Conservation (phyloP, 2,888 invertebrate species). For the Ichneumoninae sp. region DNA sequence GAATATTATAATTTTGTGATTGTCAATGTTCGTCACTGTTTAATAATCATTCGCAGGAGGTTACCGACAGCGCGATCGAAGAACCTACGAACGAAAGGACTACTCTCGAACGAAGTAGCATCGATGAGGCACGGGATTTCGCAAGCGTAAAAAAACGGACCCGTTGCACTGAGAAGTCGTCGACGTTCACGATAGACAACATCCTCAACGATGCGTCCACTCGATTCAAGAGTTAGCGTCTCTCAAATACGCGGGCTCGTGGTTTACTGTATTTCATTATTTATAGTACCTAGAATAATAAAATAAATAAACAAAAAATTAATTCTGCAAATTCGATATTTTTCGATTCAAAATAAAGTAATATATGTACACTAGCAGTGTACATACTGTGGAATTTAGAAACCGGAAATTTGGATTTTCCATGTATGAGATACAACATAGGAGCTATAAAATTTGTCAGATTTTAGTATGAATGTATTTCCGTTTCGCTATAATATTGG, state of each 20-base stretch:
- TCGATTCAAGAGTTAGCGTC: slow-evolving; percentile 63
- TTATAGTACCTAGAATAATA: not conserved
- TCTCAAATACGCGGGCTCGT: not conserved
- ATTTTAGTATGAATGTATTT: not conserved
- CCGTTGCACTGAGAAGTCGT: slow-evolving; percentile 70
- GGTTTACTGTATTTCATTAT: not conserved
- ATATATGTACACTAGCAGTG: not conserved
- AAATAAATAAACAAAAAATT: too few species aligned
- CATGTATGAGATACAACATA: not conserved
- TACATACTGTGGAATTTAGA: too few species aligned
- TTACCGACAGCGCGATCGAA: not conserved
- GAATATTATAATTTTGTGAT: not conserved
- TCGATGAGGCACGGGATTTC: slow-evolving; percentile 16
- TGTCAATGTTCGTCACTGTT: not conserved
- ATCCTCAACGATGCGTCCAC: slow-evolving; percentile 74
- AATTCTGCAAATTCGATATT: too few species aligned
- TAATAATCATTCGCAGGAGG: slow-evolving; percentile 10
- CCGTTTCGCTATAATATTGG: not conserved
- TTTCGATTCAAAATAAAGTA: not conserved
- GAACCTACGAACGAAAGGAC: slow-evolving; percentile 35
- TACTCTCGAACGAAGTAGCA: slow-evolving; percentile 10
- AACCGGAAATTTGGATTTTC: too few species aligned
- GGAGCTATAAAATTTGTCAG: not conserved
- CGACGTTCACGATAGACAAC: slow-evolving; percentile 78
- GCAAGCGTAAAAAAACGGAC: slow-evolving; percentile 26